Evolutionary conservation across 2,797 vertebrate genomes (phyloP).

Genomic region (Amphiprion clarkii): DNA sequence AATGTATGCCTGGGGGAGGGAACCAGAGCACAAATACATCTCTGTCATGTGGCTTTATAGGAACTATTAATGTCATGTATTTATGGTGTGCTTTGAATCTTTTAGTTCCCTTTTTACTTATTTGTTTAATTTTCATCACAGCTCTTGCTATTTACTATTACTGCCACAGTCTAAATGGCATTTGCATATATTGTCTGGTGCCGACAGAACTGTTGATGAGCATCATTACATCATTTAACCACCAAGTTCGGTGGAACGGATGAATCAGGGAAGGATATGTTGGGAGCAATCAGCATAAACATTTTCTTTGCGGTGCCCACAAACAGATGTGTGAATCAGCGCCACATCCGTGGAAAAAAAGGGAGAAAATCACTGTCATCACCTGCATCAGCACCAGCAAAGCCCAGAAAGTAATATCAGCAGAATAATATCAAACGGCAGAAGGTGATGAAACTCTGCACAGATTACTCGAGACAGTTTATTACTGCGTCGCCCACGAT

Average conservation of each 20-base stretch:
- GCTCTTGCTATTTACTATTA: conserved; percentile 1
- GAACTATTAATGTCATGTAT: conserved; percentile 29
- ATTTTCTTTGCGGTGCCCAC: background rate
- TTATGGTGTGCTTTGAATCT: conserved; percentile 6
- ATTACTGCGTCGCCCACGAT: conserved; percentile 34
- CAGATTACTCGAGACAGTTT: conserved; percentile 48
- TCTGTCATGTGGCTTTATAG: conserved; percentile 31
- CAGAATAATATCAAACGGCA: background rate
- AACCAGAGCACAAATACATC: conserved; percentile 1
- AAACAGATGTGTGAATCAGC: background rate
- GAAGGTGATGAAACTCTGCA: conserved; percentile 27
- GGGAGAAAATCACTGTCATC: conserved; percentile 10
- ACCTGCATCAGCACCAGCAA: background rate
- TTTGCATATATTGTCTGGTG: background rate
- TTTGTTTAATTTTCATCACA: background rate
- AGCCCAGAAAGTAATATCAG: conserved; percentile 6
- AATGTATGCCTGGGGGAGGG: conserved; percentile 17
- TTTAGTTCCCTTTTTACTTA: background rate
- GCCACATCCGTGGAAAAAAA: background rate
- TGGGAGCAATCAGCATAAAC: background rate
- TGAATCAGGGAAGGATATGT: background rate
- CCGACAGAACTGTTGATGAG: conserved; percentile 9
- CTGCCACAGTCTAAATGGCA: background rate
- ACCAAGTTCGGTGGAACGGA: background rate
- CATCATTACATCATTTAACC: conserved; percentile 15